These are phyloP conservation scores for Cyrtonyx montezumae DNA, from an alignment of 2,113 vertebrate genomes.

Conservation along the genomic window DNA sequence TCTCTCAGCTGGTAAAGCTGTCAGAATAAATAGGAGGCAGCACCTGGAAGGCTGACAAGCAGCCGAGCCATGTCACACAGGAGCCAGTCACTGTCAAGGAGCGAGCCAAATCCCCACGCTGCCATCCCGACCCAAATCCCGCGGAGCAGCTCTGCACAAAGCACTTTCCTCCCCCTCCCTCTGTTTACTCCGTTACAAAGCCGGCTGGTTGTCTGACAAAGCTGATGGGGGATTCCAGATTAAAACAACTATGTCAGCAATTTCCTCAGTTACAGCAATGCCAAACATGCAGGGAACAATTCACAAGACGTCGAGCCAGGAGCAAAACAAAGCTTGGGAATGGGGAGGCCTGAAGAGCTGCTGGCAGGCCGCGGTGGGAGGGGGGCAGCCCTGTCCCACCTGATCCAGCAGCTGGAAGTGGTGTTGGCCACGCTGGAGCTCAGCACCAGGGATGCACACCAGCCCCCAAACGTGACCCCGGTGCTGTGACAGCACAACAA, in stretches of 20 bases:
- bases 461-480: too few relatives aligned
- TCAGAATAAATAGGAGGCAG: conserved; percentile 59
- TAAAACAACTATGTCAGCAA: conserved; percentile 31
- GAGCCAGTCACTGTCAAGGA: conserved; percentile 48
- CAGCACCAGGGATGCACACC: too few relatives aligned
- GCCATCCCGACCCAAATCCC: conserved; percentile 51
- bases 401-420: not conserved
- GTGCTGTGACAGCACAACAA: not conserved
- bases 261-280: conserved; percentile 27
- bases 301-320: conserved; percentile 53
- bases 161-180: not conserved
- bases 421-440: too few relatives aligned
- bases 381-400: conserved; percentile 30
- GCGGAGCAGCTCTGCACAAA: conserved; percentile 19
- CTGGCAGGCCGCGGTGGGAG: conserved; percentile 6
- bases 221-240: conserved; percentile 16
- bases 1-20: conserved; percentile 65
- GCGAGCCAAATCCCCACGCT: conserved; percentile 50
- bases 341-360: conserved; percentile 22
- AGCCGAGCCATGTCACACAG: conserved; percentile 65
- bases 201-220: not conserved
- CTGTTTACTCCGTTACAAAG: not conserved
- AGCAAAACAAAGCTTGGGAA: conserved; percentile 40
- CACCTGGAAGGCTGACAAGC: conserved; percentile 63
- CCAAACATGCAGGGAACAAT: conserved; percentile 21